Percentiles rank a stretch among this genome's conserved stretches.
phyloP scores from a whole-genome alignment of 2,888 invertebrate genomes.

The Dryobotodes eremita region DNA sequence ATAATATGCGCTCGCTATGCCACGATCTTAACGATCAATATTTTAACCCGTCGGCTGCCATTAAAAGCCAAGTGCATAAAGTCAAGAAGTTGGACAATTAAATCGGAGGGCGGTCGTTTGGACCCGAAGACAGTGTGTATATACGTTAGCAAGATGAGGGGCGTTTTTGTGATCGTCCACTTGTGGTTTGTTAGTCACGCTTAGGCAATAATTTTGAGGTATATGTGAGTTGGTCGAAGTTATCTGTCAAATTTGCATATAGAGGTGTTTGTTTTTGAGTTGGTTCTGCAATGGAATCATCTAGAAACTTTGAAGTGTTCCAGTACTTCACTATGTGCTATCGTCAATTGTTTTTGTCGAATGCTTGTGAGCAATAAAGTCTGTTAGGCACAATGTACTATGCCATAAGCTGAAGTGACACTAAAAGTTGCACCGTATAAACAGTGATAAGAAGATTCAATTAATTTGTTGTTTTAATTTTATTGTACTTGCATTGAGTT shows the following conservation, averaged over 20 bases:
- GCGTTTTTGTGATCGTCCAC: slow-evolving; percentile 47
- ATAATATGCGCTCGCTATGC: slow-evolving; percentile 40
- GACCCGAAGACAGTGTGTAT: slow-evolving; percentile 74
- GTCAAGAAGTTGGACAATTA: slow-evolving; percentile 84
- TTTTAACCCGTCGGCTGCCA: slow-evolving; percentile 78
- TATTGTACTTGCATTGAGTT: too few relatives aligned
- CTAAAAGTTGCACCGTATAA: too few relatives aligned
- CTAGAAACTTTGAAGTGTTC: background rate
- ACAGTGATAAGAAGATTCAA: too few relatives aligned
- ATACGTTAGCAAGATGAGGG: slow-evolving; percentile 54
- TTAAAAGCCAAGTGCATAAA: slow-evolving; percentile 83
- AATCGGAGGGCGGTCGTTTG: slow-evolving; percentile 80
- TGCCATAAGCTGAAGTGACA: too few relatives aligned
- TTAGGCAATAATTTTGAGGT: background rate
- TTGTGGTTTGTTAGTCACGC: slow-evolving; percentile 3
- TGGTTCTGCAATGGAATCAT: background rate
- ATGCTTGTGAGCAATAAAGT: too few relatives aligned
- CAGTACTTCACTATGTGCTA: too few relatives aligned
- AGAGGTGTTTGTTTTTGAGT: background rate
- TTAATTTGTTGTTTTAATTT: too few relatives aligned
- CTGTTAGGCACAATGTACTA: too few relatives aligned
- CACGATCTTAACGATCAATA: slow-evolving; percentile 64
- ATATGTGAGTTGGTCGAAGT: background rate
- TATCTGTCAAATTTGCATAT: background rate
- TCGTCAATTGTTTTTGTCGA: too few relatives aligned